A percentile compares a stretch with the other conserved stretches of the same genome.
Evolutionary conservation across 2,888 invertebrate genomes (phyloP).

Genomic region (Drosophila mercatorum): DNA sequence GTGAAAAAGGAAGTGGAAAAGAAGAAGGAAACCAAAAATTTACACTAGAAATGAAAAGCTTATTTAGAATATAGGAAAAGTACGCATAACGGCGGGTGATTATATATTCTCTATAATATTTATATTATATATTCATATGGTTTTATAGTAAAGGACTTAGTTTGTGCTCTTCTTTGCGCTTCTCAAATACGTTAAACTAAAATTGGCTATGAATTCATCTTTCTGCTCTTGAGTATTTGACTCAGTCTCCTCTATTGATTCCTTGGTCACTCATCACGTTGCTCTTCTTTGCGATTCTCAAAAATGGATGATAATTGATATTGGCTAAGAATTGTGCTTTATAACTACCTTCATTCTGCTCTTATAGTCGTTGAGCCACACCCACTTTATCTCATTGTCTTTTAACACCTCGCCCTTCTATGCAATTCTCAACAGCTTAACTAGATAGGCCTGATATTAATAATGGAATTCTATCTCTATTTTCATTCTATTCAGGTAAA

Average conservation of each 20-base stretch:
- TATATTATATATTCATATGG: no score
- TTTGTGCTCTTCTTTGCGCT: neutral
- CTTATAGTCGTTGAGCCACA: no score
- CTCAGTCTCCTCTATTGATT: neutral
- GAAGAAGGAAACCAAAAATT: no score
- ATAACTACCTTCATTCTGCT: neutral
- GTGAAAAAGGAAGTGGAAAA: neutral
- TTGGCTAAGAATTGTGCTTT: no score
- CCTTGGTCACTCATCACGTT: neutral
- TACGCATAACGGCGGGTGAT: neutral
- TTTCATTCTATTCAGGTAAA: no score
- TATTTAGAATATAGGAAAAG: neutral
- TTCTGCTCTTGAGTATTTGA: neutral
- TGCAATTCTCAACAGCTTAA: no score
- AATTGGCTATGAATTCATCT: neutral
- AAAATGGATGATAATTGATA: neutral
- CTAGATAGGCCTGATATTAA: no score
- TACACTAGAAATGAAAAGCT: neutral
- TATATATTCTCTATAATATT: no score
- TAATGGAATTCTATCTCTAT: no score
- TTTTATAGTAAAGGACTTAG: no score
- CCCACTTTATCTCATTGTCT: no score
- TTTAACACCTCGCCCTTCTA: no score
- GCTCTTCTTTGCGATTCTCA: slow-evolving; percentile 4
- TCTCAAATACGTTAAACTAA: neutral